These are phyloP conservation scores for Corvus hawaiiensis DNA, from an alignment of 2,113 vertebrate species.

Conservation along the genomic window DNA sequence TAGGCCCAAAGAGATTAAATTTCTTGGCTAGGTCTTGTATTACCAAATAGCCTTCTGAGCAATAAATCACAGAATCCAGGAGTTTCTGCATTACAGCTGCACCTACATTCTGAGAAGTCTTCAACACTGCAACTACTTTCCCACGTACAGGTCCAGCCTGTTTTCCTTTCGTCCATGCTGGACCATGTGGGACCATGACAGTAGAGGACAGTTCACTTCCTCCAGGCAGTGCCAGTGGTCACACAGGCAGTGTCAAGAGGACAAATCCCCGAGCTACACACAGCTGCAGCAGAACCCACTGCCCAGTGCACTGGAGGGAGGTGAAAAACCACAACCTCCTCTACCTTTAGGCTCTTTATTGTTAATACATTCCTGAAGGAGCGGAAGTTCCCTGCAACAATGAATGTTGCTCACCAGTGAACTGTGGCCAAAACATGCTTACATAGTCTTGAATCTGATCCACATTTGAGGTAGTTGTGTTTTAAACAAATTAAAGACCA, in stretches of 20 bases:
- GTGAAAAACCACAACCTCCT: neutral
- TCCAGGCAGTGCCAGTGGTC: neutral
- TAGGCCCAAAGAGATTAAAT: neutral
- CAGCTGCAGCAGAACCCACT: neutral
- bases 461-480: neutral
- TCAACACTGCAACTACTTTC: neutral
- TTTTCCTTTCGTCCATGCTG: neutral
- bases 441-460: neutral
- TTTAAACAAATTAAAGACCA: neutral
- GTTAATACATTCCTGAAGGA: neutral
- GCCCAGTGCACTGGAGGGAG: fast-evolving
- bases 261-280: fast-evolving
- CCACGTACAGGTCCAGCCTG: neutral
- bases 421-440: neutral
- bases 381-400: neutral
- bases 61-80: neutral
- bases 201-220: neutral
- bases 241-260: fast-evolving
- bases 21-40: neutral
- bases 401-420: neutral
- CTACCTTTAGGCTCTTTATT: neutral
- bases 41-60: neutral
- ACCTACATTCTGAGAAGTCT: neutral
- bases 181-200: no score
- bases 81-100: neutral